A percentile compares a stretch with the other conserved stretches of the same genome.
phyloP scores from a whole-genome alignment of 2,888 invertebrate genomes.

The Drosophila heteroneura region DNA sequence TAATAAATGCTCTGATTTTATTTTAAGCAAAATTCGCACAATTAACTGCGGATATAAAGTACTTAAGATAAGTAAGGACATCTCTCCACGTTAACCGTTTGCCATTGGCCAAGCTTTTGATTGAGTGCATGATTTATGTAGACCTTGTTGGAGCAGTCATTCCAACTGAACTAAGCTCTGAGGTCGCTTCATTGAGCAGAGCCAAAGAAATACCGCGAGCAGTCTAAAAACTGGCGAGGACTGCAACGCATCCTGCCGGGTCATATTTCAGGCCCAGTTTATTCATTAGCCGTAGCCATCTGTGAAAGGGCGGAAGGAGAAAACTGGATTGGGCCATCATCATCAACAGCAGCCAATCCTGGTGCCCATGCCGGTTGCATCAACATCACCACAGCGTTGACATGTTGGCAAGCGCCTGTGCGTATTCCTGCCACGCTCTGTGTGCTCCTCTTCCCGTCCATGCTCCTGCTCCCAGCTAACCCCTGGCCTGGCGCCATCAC shows the following conservation, averaged over 20 bases:
- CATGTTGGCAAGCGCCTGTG: conserved; percentile 53
- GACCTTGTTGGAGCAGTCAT: conserved; percentile 16
- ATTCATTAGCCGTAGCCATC: conserved; percentile 58
- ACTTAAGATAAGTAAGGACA: neutral
- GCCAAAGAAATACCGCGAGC: conserved; percentile 11
- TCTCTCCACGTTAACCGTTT: neutral
- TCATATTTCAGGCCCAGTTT: conserved; percentile 66
- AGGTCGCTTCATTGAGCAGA: conserved; percentile 2
- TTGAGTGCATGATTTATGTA: conserved; percentile 44
- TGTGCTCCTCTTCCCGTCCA: neutral
- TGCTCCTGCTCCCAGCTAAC: conserved; percentile 2
- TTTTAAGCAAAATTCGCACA: neutral
- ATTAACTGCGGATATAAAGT: neutral
- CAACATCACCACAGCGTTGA: conserved; percentile 75
- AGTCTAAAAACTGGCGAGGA: conserved; percentile 8
- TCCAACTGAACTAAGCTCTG: conserved; percentile 25
- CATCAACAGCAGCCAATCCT: conserved; percentile 32
- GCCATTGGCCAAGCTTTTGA: neutral
- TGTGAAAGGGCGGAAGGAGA: neutral
- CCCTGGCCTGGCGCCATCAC: neutral
- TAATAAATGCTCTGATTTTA: neutral
- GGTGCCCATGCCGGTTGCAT: conserved; percentile 37
- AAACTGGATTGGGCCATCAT: conserved; percentile 1
- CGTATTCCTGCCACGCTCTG: conserved; percentile 26
- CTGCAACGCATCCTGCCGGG: conserved; percentile 26